phyloP scores from a whole-genome alignment of 2,888 invertebrate genomes.

The Apotomis turbidana region DNA sequence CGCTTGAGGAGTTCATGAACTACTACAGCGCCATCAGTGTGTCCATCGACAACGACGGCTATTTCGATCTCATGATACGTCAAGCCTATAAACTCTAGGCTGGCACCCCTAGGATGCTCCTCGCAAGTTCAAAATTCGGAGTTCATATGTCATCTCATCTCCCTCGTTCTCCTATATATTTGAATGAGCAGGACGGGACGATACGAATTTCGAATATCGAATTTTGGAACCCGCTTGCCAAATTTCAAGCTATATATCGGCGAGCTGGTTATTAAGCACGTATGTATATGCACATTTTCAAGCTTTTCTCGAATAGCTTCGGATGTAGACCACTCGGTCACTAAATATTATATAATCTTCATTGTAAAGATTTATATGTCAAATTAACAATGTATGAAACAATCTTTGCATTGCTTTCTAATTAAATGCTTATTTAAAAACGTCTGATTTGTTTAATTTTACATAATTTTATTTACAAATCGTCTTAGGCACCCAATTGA shows the following conservation, averaged over 20 bases:
- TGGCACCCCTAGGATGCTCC: not conserved
- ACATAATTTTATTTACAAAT: too few relatives aligned
- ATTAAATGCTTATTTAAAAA: too few relatives aligned
- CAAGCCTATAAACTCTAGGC: constrained; percentile 94
- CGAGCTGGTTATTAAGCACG: constrained; percentile 17
- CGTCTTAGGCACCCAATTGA: too few relatives aligned
- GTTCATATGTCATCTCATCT: too few relatives aligned
- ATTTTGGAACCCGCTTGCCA: not conserved
- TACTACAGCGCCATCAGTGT: constrained; percentile 97
- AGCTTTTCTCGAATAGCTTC: constrained; percentile 10
- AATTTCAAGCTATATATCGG: constrained; percentile 7
- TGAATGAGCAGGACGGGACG: too few relatives aligned
- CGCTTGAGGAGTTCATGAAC: constrained; percentile 95
- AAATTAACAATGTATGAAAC: not conserved
- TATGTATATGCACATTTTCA: constrained; percentile 24
- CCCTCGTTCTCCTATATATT: too few relatives aligned
- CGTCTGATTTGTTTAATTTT: too few relatives aligned
- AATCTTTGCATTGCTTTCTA: too few relatives aligned
- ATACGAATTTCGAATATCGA: too few relatives aligned
- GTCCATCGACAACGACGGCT: constrained; percentile 96
- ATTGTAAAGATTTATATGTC: constrained; percentile 7
- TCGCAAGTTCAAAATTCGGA: too few relatives aligned
- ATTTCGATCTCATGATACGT: constrained; percentile 97
- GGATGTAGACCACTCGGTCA: constrained; percentile 5
- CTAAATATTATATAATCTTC: too few relatives aligned